phyloP scores from a whole-genome alignment of 1,140 invertebrate genomes.

The Colletes gigas region DNA sequence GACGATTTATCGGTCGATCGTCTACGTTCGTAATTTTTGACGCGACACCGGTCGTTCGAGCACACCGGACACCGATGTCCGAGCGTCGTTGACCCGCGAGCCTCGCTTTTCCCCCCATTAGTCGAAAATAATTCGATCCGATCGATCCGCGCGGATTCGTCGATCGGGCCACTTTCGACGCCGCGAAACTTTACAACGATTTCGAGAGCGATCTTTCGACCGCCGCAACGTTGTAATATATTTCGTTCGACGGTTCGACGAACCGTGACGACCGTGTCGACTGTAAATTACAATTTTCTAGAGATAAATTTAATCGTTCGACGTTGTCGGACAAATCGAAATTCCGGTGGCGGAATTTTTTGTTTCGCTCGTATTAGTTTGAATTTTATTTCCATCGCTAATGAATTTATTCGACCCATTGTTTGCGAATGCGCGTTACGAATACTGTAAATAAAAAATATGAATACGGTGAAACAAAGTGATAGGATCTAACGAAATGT shows the following conservation, averaged over 20 bases:
- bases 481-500: too few species aligned
- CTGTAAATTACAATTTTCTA: neutral
- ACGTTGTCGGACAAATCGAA: too few species aligned
- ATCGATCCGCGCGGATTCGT: slow-evolving; percentile 10
- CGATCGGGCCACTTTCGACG: neutral
- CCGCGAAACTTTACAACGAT: neutral
- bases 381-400: too few species aligned
- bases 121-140: slow-evolving; percentile 12
- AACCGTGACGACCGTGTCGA: neutral
- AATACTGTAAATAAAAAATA: too few species aligned
- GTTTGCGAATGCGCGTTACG: too few species aligned
- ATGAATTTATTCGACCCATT: too few species aligned
- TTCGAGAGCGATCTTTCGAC: neutral
- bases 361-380: too few species aligned
- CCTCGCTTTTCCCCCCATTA: neutral
- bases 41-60: slow-evolving; percentile 45
- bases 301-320: neutral
- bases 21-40: slow-evolving; percentile 43
- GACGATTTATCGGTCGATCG: slow-evolving; percentile 27
- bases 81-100: slow-evolving; percentile 17
- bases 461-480: too few species aligned
- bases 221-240: slow-evolving; percentile 4
- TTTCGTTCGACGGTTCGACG: neutral
- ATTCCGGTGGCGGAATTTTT: too few species aligned
- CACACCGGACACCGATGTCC: slow-evolving; percentile 39